Base-by-base conservation (phyloP, 2,113 vertebrate species). In the Catharus fuscescens region DNA sequence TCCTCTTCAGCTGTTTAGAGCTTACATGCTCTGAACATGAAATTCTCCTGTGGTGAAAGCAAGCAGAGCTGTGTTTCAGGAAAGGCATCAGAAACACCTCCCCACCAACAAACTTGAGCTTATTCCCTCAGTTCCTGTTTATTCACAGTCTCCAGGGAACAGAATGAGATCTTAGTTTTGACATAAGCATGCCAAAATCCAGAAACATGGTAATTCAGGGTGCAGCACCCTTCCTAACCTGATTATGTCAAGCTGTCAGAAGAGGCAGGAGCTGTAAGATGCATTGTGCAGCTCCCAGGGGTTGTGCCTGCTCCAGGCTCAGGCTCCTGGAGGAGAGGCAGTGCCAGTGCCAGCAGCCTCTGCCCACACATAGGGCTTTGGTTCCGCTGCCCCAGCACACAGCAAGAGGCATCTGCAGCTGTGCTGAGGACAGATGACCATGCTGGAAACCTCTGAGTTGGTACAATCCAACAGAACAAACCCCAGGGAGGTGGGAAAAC, bases 391-490 rank as follows among this genome's bases (percentile, higher is more conserved):
- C 54, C 32, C 31, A 48, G 28, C 60, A 11, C 73, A 9, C 28
- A 21, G 40, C 19, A 0, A 14, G 16, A 20, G 47, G 40, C 4
- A 0, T 0, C 4, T 11, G 56, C 45, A 74, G 66, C 38, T 59
- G 44, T 38, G 66, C 61, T 76, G 65, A 10, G 38, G 9, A 29
- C 31, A 48, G 25, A 24, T 40, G 8, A 29, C 25, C 77, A 26
- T 0, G 0, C 2, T 47, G 42, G n/a, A 80, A 90, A 72, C 18
- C 38, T 72, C 13, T n/a, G 28, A n/a, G 21, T 3, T 48, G 34
- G 18, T 36, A 40, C 18, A 64, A 36, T 15, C 21, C 44, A 62
- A 57, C 1, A 10, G 42, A 64, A 64, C 13, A 24, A 83, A 12
- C 17, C 14, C 28, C 14, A 17, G 0, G 8, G 53, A 67, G 8